Conservation (phyloP, 2,113 vertebrate genomes). For the Myiozetetes cayanensis region DNA sequence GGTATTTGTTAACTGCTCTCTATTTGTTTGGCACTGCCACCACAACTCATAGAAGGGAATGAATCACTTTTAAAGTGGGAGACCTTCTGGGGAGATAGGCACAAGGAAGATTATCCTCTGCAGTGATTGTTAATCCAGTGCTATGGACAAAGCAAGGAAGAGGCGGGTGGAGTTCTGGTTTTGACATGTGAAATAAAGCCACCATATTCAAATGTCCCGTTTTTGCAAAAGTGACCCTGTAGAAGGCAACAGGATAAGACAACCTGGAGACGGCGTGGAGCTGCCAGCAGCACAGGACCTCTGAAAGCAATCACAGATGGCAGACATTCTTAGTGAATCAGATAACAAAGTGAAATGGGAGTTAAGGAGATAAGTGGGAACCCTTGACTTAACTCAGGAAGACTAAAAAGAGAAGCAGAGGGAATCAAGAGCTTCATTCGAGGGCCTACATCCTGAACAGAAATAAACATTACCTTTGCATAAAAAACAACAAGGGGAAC, state of each 20-base stretch:
- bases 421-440: neutral
- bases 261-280: neutral
- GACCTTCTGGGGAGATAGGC: neutral
- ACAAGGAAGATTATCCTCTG: neutral
- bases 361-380: neutral
- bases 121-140: neutral
- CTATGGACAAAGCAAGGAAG: neutral
- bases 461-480: neutral
- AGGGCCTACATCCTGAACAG: neutral
- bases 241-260: neutral
- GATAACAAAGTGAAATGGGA: neutral
- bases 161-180: neutral
- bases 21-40: neutral
- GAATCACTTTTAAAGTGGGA: neutral
- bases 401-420: neutral
- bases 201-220: neutral
- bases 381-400: neutral
- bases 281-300: neutral
- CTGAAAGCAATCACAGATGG: neutral
- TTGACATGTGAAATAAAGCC: neutral
- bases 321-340: neutral
- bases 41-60: neutral
- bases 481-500: neutral
- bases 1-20: neutral
- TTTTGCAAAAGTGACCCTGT: neutral